Evolutionary conservation across 1,140 invertebrate species (phyloP), one percentile per base, ranked within the genome.

Genomic region (Drosophila melanica): DNA sequence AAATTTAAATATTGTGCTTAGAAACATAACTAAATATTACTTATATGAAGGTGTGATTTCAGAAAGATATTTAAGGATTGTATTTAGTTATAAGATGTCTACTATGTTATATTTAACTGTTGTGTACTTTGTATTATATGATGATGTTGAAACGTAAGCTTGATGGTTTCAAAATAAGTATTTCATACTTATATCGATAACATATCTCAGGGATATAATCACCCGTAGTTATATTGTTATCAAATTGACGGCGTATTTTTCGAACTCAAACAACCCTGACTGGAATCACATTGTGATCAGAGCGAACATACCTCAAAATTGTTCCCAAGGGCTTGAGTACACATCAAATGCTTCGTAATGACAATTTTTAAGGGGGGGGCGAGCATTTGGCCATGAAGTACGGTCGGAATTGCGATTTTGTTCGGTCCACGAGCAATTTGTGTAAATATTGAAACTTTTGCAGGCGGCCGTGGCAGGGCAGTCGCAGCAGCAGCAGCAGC

Each of bases 391-490:
- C 75, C 75, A 75, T 87, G 66, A 81, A 87, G 79, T 86, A 71
- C 70, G 79, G 63, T 73, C 69, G 67, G 62, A 77, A 72, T 89
- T 77, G 84, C 79, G 71, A 82, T 82, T 82, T 72, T 66, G 57
- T 69, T 30, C 51, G 67, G 65, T 57, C 51, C 60, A 65, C 42
- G 53, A 62, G 79, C 82, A 77, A 87, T 87, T 87, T 87, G 84
- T 79, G 84, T 89, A 89, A 89, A 89, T 89, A 89, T 89, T 89
- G 79, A 89, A 89, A 71, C 84, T 77, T 87, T 87, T 79, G 42
- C 62, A 6, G 60, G 35, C 37, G 47, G 8, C 11, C 7, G 6
- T 23, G 51, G 3, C 50, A 57, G 37, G 37, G 57, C 58, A 50
- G 50, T 41, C 37, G 23, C 16, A n/a, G 4, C 27, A 7, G 27